Conservation (phyloP, 2,797 vertebrate genomes). For the Poeciliopsis gracilis region DNA sequence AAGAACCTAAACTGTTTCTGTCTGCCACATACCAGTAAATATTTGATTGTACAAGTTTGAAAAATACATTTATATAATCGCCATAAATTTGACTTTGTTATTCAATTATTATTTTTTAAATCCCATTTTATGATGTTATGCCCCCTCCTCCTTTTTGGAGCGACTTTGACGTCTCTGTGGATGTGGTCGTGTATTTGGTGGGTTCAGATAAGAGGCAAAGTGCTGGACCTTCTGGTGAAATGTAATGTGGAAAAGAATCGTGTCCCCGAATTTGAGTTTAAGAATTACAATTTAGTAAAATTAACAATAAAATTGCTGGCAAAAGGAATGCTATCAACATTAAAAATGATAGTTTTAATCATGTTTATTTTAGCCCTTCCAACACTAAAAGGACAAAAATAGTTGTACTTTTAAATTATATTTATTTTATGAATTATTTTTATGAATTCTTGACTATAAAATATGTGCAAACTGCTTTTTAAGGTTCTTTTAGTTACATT, state of each 20-base stretch:
- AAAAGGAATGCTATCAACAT: background rate
- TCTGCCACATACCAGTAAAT: background rate
- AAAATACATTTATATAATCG: background rate
- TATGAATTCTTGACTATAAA: background rate
- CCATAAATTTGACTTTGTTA: no score
- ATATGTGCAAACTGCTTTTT: background rate
- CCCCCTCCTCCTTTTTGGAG: background rate
- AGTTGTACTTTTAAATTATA: background rate
- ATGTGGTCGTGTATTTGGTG: background rate
- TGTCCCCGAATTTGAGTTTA: background rate
- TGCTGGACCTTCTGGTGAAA: no score
- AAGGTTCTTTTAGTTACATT: background rate
- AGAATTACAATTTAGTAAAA: background rate
- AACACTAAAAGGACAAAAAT: background rate
- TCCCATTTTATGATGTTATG: background rate
- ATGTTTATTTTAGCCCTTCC: background rate
- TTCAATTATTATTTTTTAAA: background rate
- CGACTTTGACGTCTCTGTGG: background rate
- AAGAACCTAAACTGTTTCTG: background rate
- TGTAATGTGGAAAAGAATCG: no score
- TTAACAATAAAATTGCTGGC: background rate
- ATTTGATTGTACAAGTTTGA: background rate
- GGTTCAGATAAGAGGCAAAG: background rate
- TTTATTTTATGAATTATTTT: no score
- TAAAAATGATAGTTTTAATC: background rate